Base-by-base conservation (phyloP, 1,140 invertebrate species). In the Drosophila nannoptera region DNA sequence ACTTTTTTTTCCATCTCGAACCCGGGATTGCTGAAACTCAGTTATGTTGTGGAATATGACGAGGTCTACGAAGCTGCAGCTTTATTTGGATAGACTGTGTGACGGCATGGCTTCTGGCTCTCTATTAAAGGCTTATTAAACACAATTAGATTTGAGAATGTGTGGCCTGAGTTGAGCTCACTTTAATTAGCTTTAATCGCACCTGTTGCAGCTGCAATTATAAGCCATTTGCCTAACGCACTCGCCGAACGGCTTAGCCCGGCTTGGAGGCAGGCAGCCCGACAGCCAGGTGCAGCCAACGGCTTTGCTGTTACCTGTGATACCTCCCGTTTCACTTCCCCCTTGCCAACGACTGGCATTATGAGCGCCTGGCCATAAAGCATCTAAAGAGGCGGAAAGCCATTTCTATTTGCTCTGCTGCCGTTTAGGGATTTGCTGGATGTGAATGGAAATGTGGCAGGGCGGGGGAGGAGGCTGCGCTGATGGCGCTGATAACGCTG, bases 161-260 rank as follows among this genome's bases (percentile, higher is more conserved):
- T 36, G 4, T 54, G 22, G 22, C 1, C 22, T 22, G 22, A 46
- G 54, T 35, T 55, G 12, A 33, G 38, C 12, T 35, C 64, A 50
- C 40, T 50, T 49, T 75, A 75, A 72, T 75, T 64, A 38, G 22
- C 56, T 33, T 66, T 59, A 66, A 64, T 73, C 36, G 58, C 81
- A 83, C 80, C 69, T 83, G 80, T 83, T 80, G 81, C 73, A 49
- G 38, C 45, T 49, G 61, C 73, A 78, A 76, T 70, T 83, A 84
- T 70, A 72, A 76, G 63, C 53, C 69, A 70, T 80, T 82, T 70
- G 80, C 65, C 84, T 80, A 83, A 71, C 65, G 71, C 77, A 66
- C 78, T 72, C 76, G 48, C 59, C 7, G 64, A 46, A 60, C 59
- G 59, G 52, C 60, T 67, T 43, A 75, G 49, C 40, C 8, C 59